These are phyloP conservation scores for Heliconius hewitsoni DNA, from an alignment of 1,140 invertebrate genomes.

Conservation along the genomic window DNA sequence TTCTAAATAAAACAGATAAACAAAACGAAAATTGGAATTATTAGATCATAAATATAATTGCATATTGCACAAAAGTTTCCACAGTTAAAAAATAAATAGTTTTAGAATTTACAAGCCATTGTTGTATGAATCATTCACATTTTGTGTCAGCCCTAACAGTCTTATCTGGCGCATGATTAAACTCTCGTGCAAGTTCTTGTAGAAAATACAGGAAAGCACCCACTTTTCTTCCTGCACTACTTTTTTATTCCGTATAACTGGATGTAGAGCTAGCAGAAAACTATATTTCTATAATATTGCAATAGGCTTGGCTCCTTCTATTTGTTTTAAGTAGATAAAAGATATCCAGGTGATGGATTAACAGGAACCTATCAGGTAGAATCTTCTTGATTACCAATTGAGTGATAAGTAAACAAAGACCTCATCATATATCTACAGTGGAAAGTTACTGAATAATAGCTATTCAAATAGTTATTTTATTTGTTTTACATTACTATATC, in stretches of 20 bases:
- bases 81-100: not conserved
- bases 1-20: no score
- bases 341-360: not conserved
- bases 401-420: not conserved
- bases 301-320: not conserved
- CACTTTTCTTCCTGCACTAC: constrained; percentile 65
- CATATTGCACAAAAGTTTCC: not conserved
- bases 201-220: constrained; percentile 64
- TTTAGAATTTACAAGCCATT: not conserved
- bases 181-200: constrained; percentile 61
- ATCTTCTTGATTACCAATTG: not conserved
- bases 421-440: no score
- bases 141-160: constrained; percentile 49
- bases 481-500: no score
- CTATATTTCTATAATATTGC: not conserved
- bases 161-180: constrained; percentile 67
- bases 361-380: no score
- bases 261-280: constrained; percentile 45
- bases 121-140: constrained; percentile 4
- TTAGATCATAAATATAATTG: no score
- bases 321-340: constrained; percentile 8
- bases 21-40: no score
- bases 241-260: constrained; percentile 50
- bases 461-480: no score
- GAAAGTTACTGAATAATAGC: not conserved